Evolutionary conservation across 92 coral and sea anemone genomes (phyloP), one percentile per base, ranked within the genome.

Genomic region (Nematostella vectensis): DNA sequence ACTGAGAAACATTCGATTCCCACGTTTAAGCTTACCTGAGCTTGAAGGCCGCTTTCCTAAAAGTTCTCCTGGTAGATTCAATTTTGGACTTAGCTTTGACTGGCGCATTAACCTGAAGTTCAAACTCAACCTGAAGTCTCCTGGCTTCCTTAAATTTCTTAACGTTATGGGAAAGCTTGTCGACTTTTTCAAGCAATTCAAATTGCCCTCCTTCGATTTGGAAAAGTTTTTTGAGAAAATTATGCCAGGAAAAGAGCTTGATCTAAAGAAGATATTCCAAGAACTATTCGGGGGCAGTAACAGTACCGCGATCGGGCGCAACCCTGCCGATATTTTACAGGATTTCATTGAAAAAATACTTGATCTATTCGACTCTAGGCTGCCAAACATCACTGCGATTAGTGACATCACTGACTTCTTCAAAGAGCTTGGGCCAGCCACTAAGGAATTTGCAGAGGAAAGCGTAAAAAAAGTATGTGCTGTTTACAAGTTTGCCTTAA

Each of bases 321-420:
- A 29, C 30, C 95, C 95, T 0, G 65, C 58, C 17, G 74, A 85
- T 17, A 67, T 85, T 37, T 61, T 93, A 1, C 61, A 74, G 52
- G 88, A 82, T 37, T 72, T 93, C 22, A 61, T 93, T 1, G 55
- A 65, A 3, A 70, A 68, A 16, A 64, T 93, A 2, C 62, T 66
- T 16, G 43, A 76, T 6, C 33, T 71, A 11, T 57, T 93, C 1
- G 80, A 83, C 48, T 38, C 39, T 22, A 75, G 83, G 9, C 79
- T 71, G 61, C 59, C 63, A 28, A 82, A 87, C 51, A 70, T 87
- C 13, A 30, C 85, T n/a, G 83, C 80, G 44, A 86, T 93, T 25
- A 82, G 88, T 37, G 96, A 91, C 27, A 71, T 88, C 8, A 66
- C 98, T 4, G 87, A 81, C 48, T 91, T 91, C 45, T 71, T 91